These are phyloP conservation scores for Clarias laeviceps DNA, from an alignment of 2,797 vertebrate species.

Conservation along the genomic window DNA sequence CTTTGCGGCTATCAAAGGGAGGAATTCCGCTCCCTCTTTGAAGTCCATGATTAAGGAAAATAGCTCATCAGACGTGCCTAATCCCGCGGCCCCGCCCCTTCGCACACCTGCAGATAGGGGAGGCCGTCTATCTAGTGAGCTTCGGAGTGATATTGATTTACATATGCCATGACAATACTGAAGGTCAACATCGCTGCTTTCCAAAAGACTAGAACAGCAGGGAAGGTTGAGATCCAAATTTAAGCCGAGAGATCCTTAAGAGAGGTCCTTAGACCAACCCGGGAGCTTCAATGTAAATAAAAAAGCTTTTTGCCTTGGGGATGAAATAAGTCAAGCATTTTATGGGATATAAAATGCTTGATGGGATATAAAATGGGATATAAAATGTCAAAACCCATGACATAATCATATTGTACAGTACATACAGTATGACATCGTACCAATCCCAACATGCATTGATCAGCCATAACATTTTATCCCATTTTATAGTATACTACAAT, in stretches of 20 bases:
- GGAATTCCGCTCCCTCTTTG: too few species aligned
- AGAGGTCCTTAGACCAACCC: neutral
- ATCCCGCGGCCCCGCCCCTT: too few species aligned
- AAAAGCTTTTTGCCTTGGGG: neutral
- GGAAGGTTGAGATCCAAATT: neutral
- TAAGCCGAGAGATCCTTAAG: too few species aligned
- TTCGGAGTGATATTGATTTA: neutral
- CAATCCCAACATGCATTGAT: neutral
- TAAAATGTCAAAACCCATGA: neutral
- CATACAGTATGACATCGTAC: neutral
- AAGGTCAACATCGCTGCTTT: neutral
- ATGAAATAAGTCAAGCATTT: neutral
- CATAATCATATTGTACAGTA: too few species aligned
- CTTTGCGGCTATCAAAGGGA: too few species aligned
- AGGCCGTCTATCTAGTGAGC: too few species aligned
- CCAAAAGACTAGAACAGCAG: neutral
- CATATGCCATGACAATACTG: too few species aligned
- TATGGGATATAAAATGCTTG: neutral
- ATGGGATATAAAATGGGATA: neutral
- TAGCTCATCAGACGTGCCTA: too few species aligned
- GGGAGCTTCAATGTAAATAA: neutral
- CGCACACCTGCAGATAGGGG: too few species aligned
- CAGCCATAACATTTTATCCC: too few species aligned
- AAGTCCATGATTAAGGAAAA: too few species aligned
- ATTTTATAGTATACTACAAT: too few species aligned